Evolutionary conservation across 1,140 invertebrate species (phyloP).

Genomic region (Caenorhabditis tropicalis): DNA sequence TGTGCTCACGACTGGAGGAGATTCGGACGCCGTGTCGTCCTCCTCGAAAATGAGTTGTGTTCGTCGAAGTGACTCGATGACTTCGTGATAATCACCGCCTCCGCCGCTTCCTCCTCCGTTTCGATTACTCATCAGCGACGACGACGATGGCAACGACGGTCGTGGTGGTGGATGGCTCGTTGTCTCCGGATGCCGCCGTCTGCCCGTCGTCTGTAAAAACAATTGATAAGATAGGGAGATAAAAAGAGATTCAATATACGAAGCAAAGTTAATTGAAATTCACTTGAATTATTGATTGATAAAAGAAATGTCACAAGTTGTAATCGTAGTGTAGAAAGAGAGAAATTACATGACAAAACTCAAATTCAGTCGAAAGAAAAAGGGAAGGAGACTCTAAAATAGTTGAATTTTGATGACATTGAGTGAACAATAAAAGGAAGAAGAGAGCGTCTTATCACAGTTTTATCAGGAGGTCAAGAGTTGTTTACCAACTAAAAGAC

Average conservation of each 20-base stretch:
- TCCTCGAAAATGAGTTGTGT: slow-evolving; percentile 7
- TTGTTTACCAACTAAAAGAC: too few relatives aligned
- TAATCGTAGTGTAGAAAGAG: too few relatives aligned
- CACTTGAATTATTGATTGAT: too few relatives aligned
- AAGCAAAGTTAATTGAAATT: too few relatives aligned
- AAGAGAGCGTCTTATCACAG: background rate
- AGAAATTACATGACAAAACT: too few relatives aligned
- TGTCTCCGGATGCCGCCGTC: slow-evolving; percentile 4
- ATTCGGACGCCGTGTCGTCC: background rate
- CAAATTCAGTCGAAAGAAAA: too few relatives aligned
- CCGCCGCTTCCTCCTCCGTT: slow-evolving; percentile 7
- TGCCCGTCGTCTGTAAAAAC: slow-evolving; percentile 16
- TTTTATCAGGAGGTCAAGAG: background rate
- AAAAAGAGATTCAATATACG: background rate
- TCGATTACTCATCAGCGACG: slow-evolving; percentile 39
- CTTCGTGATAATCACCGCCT: slow-evolving; percentile 15
- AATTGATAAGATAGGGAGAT: background rate
- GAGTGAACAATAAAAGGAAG: background rate
- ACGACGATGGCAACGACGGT: background rate
- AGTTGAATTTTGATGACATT: too few relatives aligned
- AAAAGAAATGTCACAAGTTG: too few relatives aligned
- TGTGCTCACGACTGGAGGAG: background rate
- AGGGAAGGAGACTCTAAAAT: too few relatives aligned
- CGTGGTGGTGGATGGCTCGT: background rate
- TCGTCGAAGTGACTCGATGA: background rate